Base-by-base conservation (phyloP, 2,888 invertebrate genomes). In the Xanthostigma xanthostigma region DNA sequence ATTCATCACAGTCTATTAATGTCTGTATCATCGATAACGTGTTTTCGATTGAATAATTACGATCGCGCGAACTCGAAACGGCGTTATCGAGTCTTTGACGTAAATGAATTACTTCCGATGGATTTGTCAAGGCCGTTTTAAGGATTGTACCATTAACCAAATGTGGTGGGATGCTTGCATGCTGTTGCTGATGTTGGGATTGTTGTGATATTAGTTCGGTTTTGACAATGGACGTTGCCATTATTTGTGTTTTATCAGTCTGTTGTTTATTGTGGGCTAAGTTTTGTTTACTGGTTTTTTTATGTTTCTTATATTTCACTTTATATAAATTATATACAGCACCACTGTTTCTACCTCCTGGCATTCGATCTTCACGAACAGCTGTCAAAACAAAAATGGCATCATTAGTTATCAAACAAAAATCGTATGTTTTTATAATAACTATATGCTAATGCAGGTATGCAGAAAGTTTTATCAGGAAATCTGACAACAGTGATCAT, bases 311-410 rank as follows among this genome's bases (percentile, higher is more conserved):
- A 73, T 96, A 96, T 74, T 94, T 95, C 46, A 95, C 93, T 81
- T 97, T 97, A 75, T 97, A 97, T 60, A 96, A 77, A 70, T 96
- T 97, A 70, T 97, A 98, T 53, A 98, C 96, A 54, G 96, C 96
- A 56, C 95, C 95, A 59, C 95, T 96, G 72, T 97, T 98, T 50
- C 97, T 78, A 47, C 97, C 97, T 39, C 97, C 97, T n/a, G 97
- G 97, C 96, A 97, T 98, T 60, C 97, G 79, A 69, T 98, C 97
- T 69, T 98, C 97, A 60, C 97, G 79, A 52, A 98, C 97, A 63
- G 97, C 97, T 93, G 68, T 48, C 60, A 62, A 58, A 53, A 55
- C 48, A 34, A 35, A 41, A 41, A n/a, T 38, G 37, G 45, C 41
- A 44, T 43, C 37, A 43, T 12, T 12, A 17, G 14, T 14, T 17